These are phyloP conservation scores for Oceanodroma leucorhoa DNA, from an alignment of 2,797 vertebrate genomes.

Conservation along the genomic window DNA sequence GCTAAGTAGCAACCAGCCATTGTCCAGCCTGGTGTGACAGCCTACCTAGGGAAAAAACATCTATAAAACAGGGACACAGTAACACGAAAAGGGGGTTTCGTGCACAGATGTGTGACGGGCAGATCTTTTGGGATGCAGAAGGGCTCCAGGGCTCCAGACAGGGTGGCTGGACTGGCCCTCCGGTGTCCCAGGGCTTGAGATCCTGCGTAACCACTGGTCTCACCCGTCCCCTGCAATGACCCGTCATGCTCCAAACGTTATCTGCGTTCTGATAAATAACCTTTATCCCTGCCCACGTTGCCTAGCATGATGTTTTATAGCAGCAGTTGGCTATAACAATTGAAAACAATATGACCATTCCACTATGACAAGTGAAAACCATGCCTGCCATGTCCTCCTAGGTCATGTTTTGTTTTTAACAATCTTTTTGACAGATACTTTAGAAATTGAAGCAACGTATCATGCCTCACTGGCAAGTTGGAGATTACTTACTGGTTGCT, in stretches of 20 bases:
- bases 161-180: background rate
- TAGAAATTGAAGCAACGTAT: background rate
- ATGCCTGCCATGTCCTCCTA: background rate
- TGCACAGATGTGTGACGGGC: background rate
- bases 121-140: background rate
- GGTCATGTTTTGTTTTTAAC: background rate
- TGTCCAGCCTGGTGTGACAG: background rate
- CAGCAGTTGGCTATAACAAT: background rate
- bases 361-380: background rate
- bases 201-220: background rate
- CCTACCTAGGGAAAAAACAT: background rate
- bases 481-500: background rate
- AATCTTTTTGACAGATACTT: background rate
- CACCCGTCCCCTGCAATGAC: background rate
- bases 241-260: accelerated
- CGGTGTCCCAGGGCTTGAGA: background rate
- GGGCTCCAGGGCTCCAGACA: background rate
- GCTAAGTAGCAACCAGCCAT: background rate
- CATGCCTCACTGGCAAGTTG: background rate
- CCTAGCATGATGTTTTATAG: background rate
- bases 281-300: background rate
- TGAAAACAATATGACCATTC: background rate
- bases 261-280: background rate
- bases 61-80: background rate
- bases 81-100: accelerated